phyloP scores from a whole-genome alignment of 2,113 vertebrate species.

The Phalacrocorax carbo region DNA sequence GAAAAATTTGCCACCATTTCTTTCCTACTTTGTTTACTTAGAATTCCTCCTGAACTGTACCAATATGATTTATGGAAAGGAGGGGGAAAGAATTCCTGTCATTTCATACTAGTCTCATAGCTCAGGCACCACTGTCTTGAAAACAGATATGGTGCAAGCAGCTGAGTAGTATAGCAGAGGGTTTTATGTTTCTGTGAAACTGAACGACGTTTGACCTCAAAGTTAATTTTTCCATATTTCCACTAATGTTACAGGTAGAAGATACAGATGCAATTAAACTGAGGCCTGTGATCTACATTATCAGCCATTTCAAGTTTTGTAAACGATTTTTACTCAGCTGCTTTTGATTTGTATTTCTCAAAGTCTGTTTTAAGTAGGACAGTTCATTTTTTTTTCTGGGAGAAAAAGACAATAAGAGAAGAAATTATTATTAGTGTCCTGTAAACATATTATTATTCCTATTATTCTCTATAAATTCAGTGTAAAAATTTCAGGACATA shows the following conservation, averaged over 20 bases:
- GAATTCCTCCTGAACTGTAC: not conserved
- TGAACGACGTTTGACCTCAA: not conserved
- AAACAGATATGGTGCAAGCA: not conserved
- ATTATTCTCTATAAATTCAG: not conserved
- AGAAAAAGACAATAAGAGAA: not conserved
- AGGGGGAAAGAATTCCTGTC: not conserved
- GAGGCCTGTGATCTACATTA: not conserved
- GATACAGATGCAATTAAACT: not conserved
- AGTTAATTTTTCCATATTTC: slow-evolving; percentile 1
- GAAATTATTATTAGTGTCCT: not conserved
- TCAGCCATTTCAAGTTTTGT: slow-evolving; percentile 6
- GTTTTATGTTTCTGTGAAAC: not conserved
- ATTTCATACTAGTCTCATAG: not conserved
- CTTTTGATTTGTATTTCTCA: not conserved
- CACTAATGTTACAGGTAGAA: not conserved
- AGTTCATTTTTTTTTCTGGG: not conserved
- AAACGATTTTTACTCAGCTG: not conserved
- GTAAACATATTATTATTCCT: not conserved
- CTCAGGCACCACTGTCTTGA: not conserved
- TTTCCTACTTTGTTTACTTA: not conserved
- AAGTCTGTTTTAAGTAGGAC: not conserved
- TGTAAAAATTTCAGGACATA: not conserved
- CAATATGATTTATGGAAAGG: not conserved
- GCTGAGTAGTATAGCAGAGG: not conserved
- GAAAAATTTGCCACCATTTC: not conserved